Evolutionary conservation across 2,797 vertebrate genomes (phyloP), one percentile per base, ranked within the genome.

Genomic region (Geotrypetes seraphini): DNA sequence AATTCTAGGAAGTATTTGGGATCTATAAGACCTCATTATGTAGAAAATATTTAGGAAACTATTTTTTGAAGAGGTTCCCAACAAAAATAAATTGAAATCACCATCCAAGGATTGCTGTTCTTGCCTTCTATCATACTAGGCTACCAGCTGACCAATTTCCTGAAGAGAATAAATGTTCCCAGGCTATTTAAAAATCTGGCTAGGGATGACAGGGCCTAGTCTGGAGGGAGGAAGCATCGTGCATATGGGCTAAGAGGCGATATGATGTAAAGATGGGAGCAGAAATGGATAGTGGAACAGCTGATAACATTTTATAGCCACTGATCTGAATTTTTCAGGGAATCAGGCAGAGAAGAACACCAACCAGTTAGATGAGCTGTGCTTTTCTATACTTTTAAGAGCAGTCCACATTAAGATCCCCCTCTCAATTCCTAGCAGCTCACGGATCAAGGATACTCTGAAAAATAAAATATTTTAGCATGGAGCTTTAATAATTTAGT

Each of bases 101-200:
- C 15, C 27, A 25, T 19, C 5, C 4, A 3, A 22, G 9, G 11
- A 25, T 4, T 19, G 18, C 9, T 16, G 22, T 22, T 24, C 42
- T 57, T 47, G 34, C 19, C 57, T 53, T 36, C 25, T 35, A 38
- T 47, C 51, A 43, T 52, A 60, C 33, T 39, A 36, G 51, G 38
- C 26, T 19, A 35, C 34, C 45, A 74, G 77, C 57, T 63, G 75
- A 44, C 10, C 19, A 30, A 56, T 69, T 85, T 79, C 71, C 60
- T 43, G 40, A 60, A 51, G 33, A 38, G 19, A 57, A 66, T 47
- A 39, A n/a, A 51, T 50, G 47, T 53, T 60, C 60, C 67, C 51
- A 44, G 18, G 25, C 36, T 50, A 36, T 83, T 75, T 72, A 69
- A 59, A 60, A 76, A 56, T 39, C 63, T 56, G 59, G 62, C 58